These are phyloP conservation scores for Pollimyrus isidori DNA, from an alignment of 2,113 vertebrate species.

Conservation along the genomic window DNA sequence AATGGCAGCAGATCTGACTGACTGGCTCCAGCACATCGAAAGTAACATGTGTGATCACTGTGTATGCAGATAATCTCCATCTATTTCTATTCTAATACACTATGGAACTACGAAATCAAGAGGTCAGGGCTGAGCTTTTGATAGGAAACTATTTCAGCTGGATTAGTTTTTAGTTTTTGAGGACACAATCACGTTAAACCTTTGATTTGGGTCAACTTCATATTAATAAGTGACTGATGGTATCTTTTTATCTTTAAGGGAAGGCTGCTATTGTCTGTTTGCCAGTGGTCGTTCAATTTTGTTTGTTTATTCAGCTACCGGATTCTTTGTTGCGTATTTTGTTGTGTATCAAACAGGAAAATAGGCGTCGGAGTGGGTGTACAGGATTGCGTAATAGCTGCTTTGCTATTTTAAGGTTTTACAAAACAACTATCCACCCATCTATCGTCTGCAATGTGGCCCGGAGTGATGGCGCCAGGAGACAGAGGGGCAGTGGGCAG, in stretches of 20 bases:
- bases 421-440: background rate
- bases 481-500: background rate
- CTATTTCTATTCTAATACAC: background rate
- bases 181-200: background rate
- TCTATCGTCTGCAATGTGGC: background rate
- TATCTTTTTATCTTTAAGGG: background rate
- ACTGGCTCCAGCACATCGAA: background rate
- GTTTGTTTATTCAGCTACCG: background rate
- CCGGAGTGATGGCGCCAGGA: background rate
- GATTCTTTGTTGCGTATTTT: background rate
- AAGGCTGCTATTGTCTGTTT: background rate
- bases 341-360: background rate
- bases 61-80: background rate
- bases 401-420: background rate
- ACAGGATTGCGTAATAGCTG: background rate
- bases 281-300: background rate
- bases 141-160: background rate
- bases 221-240: background rate
- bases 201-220: background rate
- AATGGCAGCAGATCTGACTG: background rate
- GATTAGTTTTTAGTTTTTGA: background rate
- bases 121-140: background rate
- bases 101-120: background rate
- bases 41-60: background rate
- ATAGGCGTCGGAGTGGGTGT: background rate